Evolutionary conservation across 2,797 vertebrate species (phyloP), one percentile per base, ranked within the genome.

Genomic region (Synanceia verrucosa): DNA sequence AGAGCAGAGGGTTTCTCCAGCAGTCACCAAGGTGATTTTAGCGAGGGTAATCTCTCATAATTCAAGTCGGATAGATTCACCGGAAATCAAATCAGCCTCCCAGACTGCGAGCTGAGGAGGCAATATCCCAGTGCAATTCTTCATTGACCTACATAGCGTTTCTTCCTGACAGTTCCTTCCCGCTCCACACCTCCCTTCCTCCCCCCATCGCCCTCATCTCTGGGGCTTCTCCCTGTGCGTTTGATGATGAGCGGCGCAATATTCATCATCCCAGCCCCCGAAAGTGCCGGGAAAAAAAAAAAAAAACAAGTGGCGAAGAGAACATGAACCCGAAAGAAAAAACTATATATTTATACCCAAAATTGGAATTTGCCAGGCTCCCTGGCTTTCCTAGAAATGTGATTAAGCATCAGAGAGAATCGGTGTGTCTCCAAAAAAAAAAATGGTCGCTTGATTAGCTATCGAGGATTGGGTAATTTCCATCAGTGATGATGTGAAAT

Each of bases 111-210:
- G 92, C 86, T 85, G 86, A 88, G 78, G 76, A 88, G 80, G 89
- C 91, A 93, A 91, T 92, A 92, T 92, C 92, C 91, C 90, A 72
- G 83, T 78, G 89, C 85, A 89, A 91, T 90, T 92, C 87, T 87
- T 87, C 88, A 91, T 88, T 93, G 93, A 93, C 93, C 93, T 91
- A 94, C 89, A 93, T 93, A 93, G 82, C 85, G 71, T 89, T 83
- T 89, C 89, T 87, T 83, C 78, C 86, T 88, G 88, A 91, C 88
- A 84, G 85, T 71, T 89, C 85, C 87, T 62, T 60, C 81, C 70
- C 46, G 12, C 83, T 66, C 68, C 44, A 10, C 74, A 62, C 53
- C 70, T 23, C 72, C 62, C 60, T 44, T 53, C 65, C 52, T 11
- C 44, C 43, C 70, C 62, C 65, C 70, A 52, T 28, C 79, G 79